Base-by-base conservation (phyloP, 2,797 vertebrate genomes). In the Gouania willdenowi region DNA sequence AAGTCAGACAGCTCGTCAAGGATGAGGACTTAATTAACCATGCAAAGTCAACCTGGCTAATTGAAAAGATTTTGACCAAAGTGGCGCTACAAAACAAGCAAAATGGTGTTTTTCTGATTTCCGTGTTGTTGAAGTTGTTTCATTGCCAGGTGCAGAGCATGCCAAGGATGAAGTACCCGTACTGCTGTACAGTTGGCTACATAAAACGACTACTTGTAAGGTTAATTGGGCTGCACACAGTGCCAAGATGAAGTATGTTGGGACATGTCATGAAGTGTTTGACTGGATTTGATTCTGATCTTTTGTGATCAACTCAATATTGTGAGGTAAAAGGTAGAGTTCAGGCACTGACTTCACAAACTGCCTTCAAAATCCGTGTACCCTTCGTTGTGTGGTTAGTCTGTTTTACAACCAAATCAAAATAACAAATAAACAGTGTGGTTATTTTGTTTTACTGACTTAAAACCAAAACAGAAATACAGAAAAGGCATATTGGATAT, bases 1-100 rank as follows among this genome's bases (percentile, higher is more conserved):
- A 79, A 85, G 85, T 87, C 86, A 82, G 82, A 87, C 86, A 80
- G 84, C 79, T 85, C 80, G 75, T 87, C 86, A 86, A 82, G 80
- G 66, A 81, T 83, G 82, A 86, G 72, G 77, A 81, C 82, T 87
- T 91, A 88, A 88, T 88, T 89, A 91, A 73, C 75, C 85, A 78
- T 83, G 76, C 83, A 82, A 86, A 88, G 83, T 87, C 85, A 88
- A 85, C 78, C 79, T 77, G 85, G 61, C 79, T 87, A 87, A 89
- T 84, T 88, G 84, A 87, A 87, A 86, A 87, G 60, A 79, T 75
- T 25, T 85, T 53, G 34, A 69, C 52, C 54, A 19, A 40, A 82
- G 66, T 59, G 45, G 36, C 8, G 33, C 66, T 48, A 49, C 43
- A 58, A 64, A 55, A 49, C 43, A 61, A 62, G 55, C 55, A 59